Conservation (phyloP, 2,888 invertebrate species). For the Stictocephala bisonia region DNA sequence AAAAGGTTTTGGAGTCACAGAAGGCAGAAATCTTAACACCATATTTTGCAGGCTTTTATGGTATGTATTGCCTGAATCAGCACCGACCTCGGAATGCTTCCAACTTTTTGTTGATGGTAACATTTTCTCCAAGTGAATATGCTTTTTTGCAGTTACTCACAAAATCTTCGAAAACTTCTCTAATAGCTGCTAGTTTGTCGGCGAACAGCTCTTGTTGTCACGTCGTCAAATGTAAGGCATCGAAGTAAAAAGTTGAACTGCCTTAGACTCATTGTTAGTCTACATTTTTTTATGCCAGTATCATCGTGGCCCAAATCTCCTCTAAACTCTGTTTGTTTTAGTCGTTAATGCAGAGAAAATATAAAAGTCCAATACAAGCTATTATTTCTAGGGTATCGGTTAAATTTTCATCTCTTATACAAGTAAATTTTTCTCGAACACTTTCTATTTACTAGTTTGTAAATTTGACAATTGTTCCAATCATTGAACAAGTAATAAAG, state of each 20-base stretch:
- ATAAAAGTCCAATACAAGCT: slow-evolving; percentile 55
- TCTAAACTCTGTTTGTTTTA: slow-evolving; percentile 50
- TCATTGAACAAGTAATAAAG: slow-evolving; percentile 52
- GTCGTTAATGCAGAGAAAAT: slow-evolving; percentile 34
- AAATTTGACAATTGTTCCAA: slow-evolving; percentile 50
- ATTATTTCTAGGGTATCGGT: slow-evolving; percentile 50
- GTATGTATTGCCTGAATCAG: slow-evolving; percentile 58
- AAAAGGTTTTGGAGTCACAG: too few species aligned
- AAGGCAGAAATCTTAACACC: slow-evolving; percentile 60
- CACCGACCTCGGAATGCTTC: slow-evolving; percentile 58
- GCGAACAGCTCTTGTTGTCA: slow-evolving; percentile 53
- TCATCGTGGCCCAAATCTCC: slow-evolving; percentile 46
- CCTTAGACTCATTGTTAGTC: slow-evolving; percentile 44
- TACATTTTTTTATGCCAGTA: slow-evolving; percentile 41
- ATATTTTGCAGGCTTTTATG: slow-evolving; percentile 61
- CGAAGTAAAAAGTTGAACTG: slow-evolving; percentile 42
- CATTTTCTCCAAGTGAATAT: slow-evolving; percentile 52
- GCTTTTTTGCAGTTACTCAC: slow-evolving; percentile 59
- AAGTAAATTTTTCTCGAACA: not conserved
- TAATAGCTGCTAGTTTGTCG: too few species aligned
- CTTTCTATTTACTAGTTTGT: slow-evolving; percentile 49
- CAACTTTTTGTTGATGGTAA: slow-evolving; percentile 59
- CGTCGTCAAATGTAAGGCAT: slow-evolving; percentile 43
- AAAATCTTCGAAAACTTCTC: slow-evolving; percentile 60
- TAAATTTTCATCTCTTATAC: slow-evolving; percentile 4